Base-by-base conservation (phyloP, 2,797 vertebrate species). In the Sebastolobus alascanus region DNA sequence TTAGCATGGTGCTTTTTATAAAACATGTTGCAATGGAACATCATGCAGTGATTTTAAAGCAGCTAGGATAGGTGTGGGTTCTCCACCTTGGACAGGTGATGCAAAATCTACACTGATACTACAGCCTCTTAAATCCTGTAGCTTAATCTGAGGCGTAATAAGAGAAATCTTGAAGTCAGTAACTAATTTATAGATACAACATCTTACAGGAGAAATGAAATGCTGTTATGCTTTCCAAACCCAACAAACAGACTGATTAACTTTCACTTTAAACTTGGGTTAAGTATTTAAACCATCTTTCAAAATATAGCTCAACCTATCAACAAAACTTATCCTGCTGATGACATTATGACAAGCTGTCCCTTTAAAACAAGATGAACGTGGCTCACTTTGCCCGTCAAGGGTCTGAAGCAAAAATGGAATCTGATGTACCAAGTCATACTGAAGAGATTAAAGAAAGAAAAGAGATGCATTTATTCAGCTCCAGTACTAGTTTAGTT, bases 401-500 rank as follows among this genome's bases (percentile, higher is more conserved):
- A 75, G n/a, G 22, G 27, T 43, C 8, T 52, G n/a, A 56, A n/a
- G 22, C 16, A 37, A 69, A 72, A 31, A 83, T 35, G 18, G 58
- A 77, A 78, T 58, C 31, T 18, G 18, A 27, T 46, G 46, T 64
- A 67, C 38, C 20, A 73, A 56, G 46, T 84, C 35, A 83, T 33
- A 76, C 68, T 75, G 27, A 71, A 72, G 33, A 75, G 43, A 40
- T 68, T 29, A 77, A 0, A 25, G 25, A 85, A 68, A 87, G 61
- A 80, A 79, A 82, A 74, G 29, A 69, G 50, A 77, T 11, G 75
- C 54, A 79, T 38, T 70, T 54, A 68, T 84, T 81, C 38, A 87
- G 77, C 85, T 75, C 75, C 46, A 83, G 63, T 63, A 68, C 84
- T 89, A 84, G 84, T 87, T 90, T 84, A 90, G 85, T 95, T 96